Evolutionary conservation across 2,888 invertebrate species (phyloP).

Genomic region (Heliconius ismenius): DNA sequence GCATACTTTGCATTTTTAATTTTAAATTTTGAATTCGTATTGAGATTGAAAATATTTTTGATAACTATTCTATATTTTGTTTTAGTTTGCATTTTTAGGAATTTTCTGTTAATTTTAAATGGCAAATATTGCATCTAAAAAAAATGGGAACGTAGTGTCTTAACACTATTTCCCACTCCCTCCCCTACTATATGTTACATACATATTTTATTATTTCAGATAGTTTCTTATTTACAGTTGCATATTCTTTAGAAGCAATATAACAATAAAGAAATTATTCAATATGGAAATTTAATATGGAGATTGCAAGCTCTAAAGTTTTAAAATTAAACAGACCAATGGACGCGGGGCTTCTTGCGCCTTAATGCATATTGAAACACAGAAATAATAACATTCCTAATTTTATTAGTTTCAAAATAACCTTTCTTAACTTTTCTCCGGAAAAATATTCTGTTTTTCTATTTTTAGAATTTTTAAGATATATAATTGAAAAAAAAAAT

Average conservation of each 20-base stretch:
- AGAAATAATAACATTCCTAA: not conserved
- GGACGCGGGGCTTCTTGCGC: not conserved
- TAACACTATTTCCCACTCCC: no score
- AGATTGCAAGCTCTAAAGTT: not conserved
- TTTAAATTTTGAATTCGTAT: slow-evolving; percentile 34
- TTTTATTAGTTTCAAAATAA: not conserved
- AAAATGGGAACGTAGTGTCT: no score
- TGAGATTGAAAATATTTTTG: slow-evolving; percentile 14
- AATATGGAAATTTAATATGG: not conserved
- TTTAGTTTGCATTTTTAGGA: no score
- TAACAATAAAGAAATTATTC: not conserved
- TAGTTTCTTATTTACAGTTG: not conserved
- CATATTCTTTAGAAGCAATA: not conserved
- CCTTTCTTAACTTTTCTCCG: no score
- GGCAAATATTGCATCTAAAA: no score
- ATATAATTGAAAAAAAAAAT: no score
- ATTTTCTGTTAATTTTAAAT: no score
- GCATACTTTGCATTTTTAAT: slow-evolving; percentile 42
- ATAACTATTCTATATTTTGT: not conserved
- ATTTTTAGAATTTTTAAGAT: no score
- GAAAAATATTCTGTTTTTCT: no score
- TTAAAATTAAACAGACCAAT: not conserved
- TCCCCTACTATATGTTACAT: no score
- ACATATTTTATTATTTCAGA: no score
- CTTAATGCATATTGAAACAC: not conserved